These are phyloP conservation scores for Eledona agricola DNA, from an alignment of 2,888 invertebrate genomes.

Conservation along the genomic window DNA sequence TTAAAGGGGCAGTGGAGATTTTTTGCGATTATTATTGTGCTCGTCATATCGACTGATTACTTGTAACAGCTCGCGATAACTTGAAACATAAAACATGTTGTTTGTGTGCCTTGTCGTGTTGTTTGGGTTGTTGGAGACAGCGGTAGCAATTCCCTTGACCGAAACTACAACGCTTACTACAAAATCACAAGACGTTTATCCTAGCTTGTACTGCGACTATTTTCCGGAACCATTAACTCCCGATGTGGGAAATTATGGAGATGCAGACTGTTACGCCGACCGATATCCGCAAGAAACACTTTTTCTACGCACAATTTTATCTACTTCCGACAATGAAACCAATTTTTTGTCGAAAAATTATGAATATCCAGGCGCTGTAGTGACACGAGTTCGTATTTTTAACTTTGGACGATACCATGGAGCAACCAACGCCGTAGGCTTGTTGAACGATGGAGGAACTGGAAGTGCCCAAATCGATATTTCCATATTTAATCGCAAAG, in stretches of 20 bases:
- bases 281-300: constrained; percentile 1
- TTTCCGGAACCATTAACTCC: constrained; percentile 6
- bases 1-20: no score
- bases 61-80: no score
- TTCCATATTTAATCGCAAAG: constrained; percentile 5
- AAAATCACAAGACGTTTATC: no score
- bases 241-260: constrained; percentile 20
- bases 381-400: constrained; percentile 2
- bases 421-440: not conserved
- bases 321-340: constrained; percentile 1
- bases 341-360: not conserved
- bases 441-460: constrained; percentile 1
- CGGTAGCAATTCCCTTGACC: no score
- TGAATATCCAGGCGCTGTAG: not conserved
- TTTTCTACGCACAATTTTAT: not conserved
- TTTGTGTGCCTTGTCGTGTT: no score
- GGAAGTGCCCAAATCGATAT: constrained; percentile 3
- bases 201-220: constrained; percentile 10
- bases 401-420: constrained; percentile 17
- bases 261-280: constrained; percentile 7
- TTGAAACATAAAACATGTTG: no score
- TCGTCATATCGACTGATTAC: no score
- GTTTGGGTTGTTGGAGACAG: no score
- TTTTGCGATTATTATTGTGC: no score
- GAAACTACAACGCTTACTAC: no score